A percentile compares a stretch with the other conserved stretches of the same genome.
phyloP scores from a whole-genome alignment of 92 coral and sea anemone genomes.

The Nematostella vectensis region DNA sequence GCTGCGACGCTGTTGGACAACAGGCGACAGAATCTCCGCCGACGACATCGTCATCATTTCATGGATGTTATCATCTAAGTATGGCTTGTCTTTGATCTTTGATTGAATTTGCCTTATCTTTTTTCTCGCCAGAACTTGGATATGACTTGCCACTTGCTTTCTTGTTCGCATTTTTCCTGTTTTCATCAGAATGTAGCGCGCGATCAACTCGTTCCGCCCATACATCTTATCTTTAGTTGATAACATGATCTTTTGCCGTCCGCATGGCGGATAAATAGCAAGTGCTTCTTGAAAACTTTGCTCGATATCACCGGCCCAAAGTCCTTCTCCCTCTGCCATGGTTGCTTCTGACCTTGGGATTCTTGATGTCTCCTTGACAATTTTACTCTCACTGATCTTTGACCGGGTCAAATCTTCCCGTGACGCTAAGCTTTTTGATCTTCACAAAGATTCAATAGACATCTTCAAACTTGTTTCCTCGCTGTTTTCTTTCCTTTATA shows the following conservation, averaged over 20 bases:
- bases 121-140: conserved; percentile 94
- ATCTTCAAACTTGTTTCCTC: too few relatives aligned
- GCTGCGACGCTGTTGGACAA: conserved; percentile 29
- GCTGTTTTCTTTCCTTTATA: too few relatives aligned
- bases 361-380: not conserved
- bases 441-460: not conserved
- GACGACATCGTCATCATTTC: conserved; percentile 87
- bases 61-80: conserved; percentile 57
- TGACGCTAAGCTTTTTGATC: not conserved
- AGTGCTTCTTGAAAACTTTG: conserved; percentile 95
- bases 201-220: conserved; percentile 94
- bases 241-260: conserved; percentile 97
- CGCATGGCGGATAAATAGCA: conserved; percentile 99
- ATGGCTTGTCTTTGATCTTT: conserved; percentile 64
- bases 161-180: conserved; percentile 94
- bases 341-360: not conserved
- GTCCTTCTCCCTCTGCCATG: conserved; percentile 75
- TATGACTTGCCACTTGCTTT: conserved; percentile 99
- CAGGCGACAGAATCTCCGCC: conserved; percentile 77
- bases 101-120: conserved; percentile 87
- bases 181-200: conserved; percentile 93
- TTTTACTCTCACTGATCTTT: conserved; percentile 12
- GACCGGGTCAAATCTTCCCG: too few relatives aligned
- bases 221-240: conserved; percentile 99
- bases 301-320: conserved; percentile 98